Conservation (phyloP, 30 jellyfish, hydroid and myxozoan species). For the Hydra vulgaris region DNA sequence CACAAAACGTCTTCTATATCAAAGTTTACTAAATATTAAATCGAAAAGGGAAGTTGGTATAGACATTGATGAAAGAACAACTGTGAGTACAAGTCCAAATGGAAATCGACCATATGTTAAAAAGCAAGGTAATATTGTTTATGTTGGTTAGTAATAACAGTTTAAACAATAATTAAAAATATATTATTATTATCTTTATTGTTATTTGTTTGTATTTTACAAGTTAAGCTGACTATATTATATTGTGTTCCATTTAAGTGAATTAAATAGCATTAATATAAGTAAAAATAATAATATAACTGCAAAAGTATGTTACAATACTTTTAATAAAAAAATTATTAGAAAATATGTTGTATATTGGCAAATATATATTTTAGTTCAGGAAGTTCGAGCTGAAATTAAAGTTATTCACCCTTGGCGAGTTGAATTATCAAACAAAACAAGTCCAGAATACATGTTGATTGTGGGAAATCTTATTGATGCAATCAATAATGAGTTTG, state of each 20-base stretch:
- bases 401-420: slow-evolving; percentile 35
- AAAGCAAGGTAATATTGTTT: not conserved
- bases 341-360: no score
- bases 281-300: no score
- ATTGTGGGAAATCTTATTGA: slow-evolving; percentile 70
- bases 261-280: no score
- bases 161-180: no score
- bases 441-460: slow-evolving; percentile 46
- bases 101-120: slow-evolving; percentile 1
- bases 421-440: slow-evolving; percentile 35
- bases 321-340: no score
- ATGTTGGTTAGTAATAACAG: no score
- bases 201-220: no score
- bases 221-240: no score
- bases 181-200: no score
- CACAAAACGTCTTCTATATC: slow-evolving; percentile 22
- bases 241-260: no score
- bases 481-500: slow-evolving; percentile 28
- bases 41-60: slow-evolving; percentile 13
- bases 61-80: slow-evolving; percentile 15
- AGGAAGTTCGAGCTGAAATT: slow-evolving; percentile 12
- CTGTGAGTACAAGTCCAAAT: not conserved
- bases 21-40: not conserved
- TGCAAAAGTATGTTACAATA: no score
- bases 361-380: not conserved